phyloP scores from a whole-genome alignment of 1,140 invertebrate genomes.

The Laupala kohalensis region DNA sequence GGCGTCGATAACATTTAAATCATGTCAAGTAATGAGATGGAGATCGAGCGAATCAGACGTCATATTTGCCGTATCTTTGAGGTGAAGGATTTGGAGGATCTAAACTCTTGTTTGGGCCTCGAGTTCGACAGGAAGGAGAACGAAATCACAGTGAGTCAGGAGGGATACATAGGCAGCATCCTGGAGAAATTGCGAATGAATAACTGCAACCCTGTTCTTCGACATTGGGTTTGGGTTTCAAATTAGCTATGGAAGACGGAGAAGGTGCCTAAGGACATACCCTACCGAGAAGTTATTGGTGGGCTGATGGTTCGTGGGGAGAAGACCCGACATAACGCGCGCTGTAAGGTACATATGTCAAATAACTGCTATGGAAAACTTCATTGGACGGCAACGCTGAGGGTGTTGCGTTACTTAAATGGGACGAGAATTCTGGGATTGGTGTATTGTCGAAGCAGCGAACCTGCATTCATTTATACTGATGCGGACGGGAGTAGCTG shows the following conservation, averaged over 20 bases:
- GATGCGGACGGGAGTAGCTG: conserved; percentile 23
- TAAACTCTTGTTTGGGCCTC: neutral
- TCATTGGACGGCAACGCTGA: conserved; percentile 22
- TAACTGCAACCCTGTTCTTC: conserved; percentile 15
- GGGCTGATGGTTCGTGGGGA: conserved; percentile 21
- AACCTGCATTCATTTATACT: conserved; percentile 12
- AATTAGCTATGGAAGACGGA: conserved; percentile 4
- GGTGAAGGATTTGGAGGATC: neutral
- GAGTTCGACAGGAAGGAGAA: neutral
- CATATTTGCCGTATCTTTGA: neutral
- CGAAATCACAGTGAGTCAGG: conserved; percentile 7
- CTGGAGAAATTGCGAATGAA: conserved; percentile 18
- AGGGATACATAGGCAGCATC: conserved; percentile 9
- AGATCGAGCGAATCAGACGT: neutral
- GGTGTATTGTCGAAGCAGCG: neutral
- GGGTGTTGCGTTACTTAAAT: conserved; percentile 22
- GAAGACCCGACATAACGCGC: conserved; percentile 26
- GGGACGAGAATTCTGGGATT: neutral
- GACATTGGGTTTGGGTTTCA: conserved; percentile 16
- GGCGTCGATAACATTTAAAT: neutral
- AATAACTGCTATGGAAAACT: conserved; percentile 16
- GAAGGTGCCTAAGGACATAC: conserved; percentile 7
- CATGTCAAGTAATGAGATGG: neutral
- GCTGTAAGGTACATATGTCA: conserved; percentile 21
- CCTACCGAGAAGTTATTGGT: conserved; percentile 23